A percentile compares a stretch with the other conserved stretches of the same genome.
phyloP scores from a whole-genome alignment of 2,888 invertebrate genomes.

The Acleris laterana region DNA sequence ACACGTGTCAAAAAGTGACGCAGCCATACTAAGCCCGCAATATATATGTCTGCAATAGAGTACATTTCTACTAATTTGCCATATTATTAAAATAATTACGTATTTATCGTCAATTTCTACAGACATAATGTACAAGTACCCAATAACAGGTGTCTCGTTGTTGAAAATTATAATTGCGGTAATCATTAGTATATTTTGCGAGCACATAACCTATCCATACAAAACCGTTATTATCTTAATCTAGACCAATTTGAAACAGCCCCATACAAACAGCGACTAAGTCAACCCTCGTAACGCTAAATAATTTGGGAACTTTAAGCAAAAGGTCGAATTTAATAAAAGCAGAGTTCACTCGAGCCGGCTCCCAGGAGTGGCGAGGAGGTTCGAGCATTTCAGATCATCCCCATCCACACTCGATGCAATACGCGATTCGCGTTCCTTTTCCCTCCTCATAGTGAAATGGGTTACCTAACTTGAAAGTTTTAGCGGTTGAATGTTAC shows the following conservation, averaged over 20 bases:
- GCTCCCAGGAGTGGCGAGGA: slow-evolving; percentile 9
- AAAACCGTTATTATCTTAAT: not conserved
- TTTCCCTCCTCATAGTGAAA: not conserved
- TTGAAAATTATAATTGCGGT: no score
- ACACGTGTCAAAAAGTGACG: no score
- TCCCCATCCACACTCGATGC: slow-evolving; percentile 4
- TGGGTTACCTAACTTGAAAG: not conserved
- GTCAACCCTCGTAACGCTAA: slow-evolving; percentile 21
- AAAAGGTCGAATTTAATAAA: slow-evolving; percentile 27
- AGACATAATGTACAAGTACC: no score
- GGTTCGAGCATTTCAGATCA: slow-evolving; percentile 4
- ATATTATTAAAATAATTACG: no score
- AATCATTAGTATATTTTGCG: not conserved
- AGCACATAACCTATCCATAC: not conserved
- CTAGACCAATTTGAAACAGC: slow-evolving; percentile 11
- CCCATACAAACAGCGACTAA: slow-evolving; percentile 20
- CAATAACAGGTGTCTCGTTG: no score
- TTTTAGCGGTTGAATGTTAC: slow-evolving; percentile 16
- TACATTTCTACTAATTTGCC: no score
- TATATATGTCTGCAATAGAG: no score
- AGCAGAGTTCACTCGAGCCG: slow-evolving; percentile 19
- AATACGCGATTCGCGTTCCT: not conserved
- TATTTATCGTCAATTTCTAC: no score
- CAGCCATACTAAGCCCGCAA: no score
- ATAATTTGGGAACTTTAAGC: slow-evolving; percentile 23